Conservation (phyloP, 1,140 invertebrate species). For the Bicyclus anynana region DNA sequence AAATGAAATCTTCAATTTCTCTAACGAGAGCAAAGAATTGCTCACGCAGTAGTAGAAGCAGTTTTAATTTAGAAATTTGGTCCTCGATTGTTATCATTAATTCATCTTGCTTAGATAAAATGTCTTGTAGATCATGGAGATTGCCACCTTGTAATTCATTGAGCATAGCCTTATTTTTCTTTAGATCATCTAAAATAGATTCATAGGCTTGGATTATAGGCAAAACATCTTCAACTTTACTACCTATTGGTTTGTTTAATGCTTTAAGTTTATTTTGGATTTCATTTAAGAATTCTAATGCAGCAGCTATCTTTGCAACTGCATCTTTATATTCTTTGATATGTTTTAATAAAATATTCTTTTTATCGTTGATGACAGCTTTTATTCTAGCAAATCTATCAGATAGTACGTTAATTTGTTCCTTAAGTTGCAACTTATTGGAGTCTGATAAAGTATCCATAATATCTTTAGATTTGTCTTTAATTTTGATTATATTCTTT, state of each 20-base stretch:
- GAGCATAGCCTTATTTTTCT: slow-evolving; percentile 87
- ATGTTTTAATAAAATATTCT: slow-evolving; percentile 83
- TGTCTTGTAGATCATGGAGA: slow-evolving; percentile 85
- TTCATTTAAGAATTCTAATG: slow-evolving; percentile 86
- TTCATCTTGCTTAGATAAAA: slow-evolving; percentile 90
- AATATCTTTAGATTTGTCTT: slow-evolving; percentile 88
- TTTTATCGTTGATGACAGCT: slow-evolving; percentile 86
- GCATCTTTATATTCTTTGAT: slow-evolving; percentile 89
- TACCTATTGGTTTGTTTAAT: slow-evolving; percentile 90
- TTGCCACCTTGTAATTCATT: slow-evolving; percentile 87
- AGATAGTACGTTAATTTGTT: slow-evolving; percentile 86
- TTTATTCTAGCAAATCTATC: slow-evolving; percentile 87
- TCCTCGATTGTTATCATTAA: slow-evolving; percentile 89
- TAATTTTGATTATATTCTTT: slow-evolving; percentile 84
- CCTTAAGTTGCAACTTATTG: slow-evolving; percentile 88
- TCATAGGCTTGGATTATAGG: slow-evolving; percentile 87
- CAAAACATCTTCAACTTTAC: slow-evolving; percentile 90
- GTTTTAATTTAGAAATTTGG: slow-evolving; percentile 87
- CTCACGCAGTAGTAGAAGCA: slow-evolving; percentile 88
- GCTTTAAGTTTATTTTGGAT: slow-evolving; percentile 90
- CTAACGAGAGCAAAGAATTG: slow-evolving; percentile 91
- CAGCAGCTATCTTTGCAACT: slow-evolving; percentile 86
- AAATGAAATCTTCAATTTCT: slow-evolving; percentile 91
- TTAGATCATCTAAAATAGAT: slow-evolving; percentile 87
- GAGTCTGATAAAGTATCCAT: slow-evolving; percentile 89